Percentiles rank a stretch among this genome's conserved stretches.
Conservation (phyloP, 2,113 vertebrate genomes). For the Channa argus region DNA sequence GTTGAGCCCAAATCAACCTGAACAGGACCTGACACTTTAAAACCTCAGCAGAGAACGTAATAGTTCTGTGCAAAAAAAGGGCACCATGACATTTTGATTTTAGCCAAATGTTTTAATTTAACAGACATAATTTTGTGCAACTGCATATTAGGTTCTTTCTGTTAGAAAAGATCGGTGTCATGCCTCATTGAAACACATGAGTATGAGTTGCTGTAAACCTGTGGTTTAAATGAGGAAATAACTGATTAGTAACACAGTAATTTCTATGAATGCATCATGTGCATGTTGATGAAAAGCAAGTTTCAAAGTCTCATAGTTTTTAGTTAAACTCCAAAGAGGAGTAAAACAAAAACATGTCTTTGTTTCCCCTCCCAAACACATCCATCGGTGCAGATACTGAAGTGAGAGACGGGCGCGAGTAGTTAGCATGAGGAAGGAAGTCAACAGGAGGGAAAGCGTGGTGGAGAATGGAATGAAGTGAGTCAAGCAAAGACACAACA, state of each 20-base stretch:
- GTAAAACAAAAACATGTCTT: neutral
- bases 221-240: slow-evolving; percentile 17
- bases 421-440: slow-evolving; percentile 20
- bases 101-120: slow-evolving; percentile 8
- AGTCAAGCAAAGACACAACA: slow-evolving; percentile 68
- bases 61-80: neutral
- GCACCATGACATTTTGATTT: slow-evolving; percentile 17
- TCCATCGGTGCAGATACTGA: slow-evolving; percentile 10
- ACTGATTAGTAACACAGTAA: no score
- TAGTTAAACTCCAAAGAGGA: slow-evolving; percentile 22
- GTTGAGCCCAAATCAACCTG: no score
- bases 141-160: neutral
- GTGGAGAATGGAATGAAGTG: neutral
- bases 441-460: neutral
- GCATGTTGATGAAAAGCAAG: slow-evolving; percentile 12
- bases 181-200: slow-evolving; percentile 15
- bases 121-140: slow-evolving; percentile 24
- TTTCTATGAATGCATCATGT: neutral
- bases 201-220: neutral
- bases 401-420: slow-evolving; percentile 11
- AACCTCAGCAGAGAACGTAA: neutral
- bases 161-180: slow-evolving; percentile 15
- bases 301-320: slow-evolving; percentile 45
- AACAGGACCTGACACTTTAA: neutral
- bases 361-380: neutral